Conservation (phyloP, 2,888 invertebrate species). For the Drosophila affinis region DNA sequence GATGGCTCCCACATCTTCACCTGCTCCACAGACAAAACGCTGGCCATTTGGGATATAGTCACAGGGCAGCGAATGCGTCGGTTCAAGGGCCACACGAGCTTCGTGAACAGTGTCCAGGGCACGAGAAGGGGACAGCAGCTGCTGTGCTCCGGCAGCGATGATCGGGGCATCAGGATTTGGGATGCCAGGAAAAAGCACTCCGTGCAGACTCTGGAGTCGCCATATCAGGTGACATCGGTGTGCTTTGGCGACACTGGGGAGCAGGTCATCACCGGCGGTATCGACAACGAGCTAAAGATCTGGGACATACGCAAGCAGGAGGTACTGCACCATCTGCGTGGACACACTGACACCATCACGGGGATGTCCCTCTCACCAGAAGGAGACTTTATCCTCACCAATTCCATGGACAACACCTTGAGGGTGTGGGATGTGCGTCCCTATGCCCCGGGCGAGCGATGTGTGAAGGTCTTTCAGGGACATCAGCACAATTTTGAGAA, state of each 20-base stretch:
- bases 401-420: constrained; percentile 98
- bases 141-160: constrained; percentile 97
- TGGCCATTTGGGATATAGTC: constrained; percentile 97
- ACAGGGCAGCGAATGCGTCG: constrained; percentile 95
- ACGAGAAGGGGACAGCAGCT: constrained; percentile 93
- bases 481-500: constrained; percentile 99
- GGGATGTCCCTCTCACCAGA: constrained; percentile 87
- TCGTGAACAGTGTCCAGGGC: constrained; percentile 90
- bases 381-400: constrained; percentile 95
- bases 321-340: constrained; percentile 92
- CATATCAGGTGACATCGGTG: constrained; percentile 93
- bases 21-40: constrained; percentile 96
- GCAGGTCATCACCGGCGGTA: constrained; percentile 96
- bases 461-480: constrained; percentile 95
- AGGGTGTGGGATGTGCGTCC: constrained; percentile 98
- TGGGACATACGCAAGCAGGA: constrained; percentile 96
- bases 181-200: constrained; percentile 95
- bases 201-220: constrained; percentile 88
- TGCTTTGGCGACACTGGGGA: constrained; percentile 98
- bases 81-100: constrained; percentile 91
- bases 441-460: constrained; percentile 96
- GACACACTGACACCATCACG: constrained; percentile 98
- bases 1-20: constrained; percentile 94
- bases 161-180: constrained; percentile 95
- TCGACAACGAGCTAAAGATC: constrained; percentile 98